phyloP scores from a whole-genome alignment of 2,797 vertebrate species.

The Mus caroli region DNA sequence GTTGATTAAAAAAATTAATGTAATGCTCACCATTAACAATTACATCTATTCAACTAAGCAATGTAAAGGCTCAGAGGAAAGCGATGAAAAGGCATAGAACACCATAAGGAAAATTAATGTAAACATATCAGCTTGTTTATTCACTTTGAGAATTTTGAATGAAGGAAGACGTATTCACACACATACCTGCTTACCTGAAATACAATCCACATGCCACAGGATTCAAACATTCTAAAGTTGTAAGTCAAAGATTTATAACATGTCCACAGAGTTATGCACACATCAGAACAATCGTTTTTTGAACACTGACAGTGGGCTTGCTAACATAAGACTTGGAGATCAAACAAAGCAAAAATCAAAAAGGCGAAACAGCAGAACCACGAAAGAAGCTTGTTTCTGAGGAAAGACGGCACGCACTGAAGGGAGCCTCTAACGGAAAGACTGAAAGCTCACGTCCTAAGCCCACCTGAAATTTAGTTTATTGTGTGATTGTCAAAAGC shows the following conservation, averaged over 20 bases:
- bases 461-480: neutral
- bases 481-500: neutral
- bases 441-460: neutral
- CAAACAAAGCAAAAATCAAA: constrained; percentile 32
- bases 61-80: constrained; percentile 44
- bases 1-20: constrained; percentile 57
- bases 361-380: neutral
- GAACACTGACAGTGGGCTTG: constrained; percentile 36
- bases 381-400: constrained; percentile 36
- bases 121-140: constrained; percentile 9
- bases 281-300: constrained; percentile 11
- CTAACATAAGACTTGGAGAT: constrained; percentile 52
- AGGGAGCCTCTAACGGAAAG: neutral
- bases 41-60: constrained; percentile 37
- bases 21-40: constrained; percentile 55
- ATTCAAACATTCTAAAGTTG: constrained; percentile 13
- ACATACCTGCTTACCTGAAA: constrained; percentile 13
- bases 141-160: constrained; percentile 46
- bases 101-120: constrained; percentile 52
- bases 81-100: constrained; percentile 39
- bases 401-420: neutral
- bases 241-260: neutral
- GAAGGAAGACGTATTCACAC: neutral
- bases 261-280: neutral
- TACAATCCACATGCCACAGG: neutral